Evolutionary conservation across 2,888 invertebrate genomes (phyloP), one percentile per base, ranked within the genome.

Genomic region (Lochmaea crataegi): DNA sequence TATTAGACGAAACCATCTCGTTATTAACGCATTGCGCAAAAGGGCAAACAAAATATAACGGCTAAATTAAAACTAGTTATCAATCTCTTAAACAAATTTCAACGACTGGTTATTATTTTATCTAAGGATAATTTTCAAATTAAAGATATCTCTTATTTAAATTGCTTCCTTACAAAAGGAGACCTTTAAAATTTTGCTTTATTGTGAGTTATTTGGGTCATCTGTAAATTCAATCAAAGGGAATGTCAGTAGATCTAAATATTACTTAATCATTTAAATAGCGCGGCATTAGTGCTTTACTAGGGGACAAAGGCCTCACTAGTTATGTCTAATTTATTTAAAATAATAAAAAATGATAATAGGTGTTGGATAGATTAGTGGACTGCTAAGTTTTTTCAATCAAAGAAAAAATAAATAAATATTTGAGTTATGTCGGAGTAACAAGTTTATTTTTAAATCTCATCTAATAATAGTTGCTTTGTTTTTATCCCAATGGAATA

Each of bases 141-240:
- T 57, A 57, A 57, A 57, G 3, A 22, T 11, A 57, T 11, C 22
- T 57, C 11, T 57, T 57, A 18, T 57, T 57, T 57, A 57, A 26
- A 18, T 57, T 57, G 22, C 56, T 18, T 57, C 18, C 56, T 26
- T 57, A 57, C 53, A 45, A 48, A 48, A n/a, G 48, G n/a, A 48
- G 48, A 48, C 48, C 48, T 48, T 48, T 48, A 5, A 48, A 48
- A 48, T 48, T 57, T 57, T 26, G 18, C 32, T 32, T n/a, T 14
- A 26, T 2, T 58, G n/a, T 26, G 53, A 18, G 14, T 58, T 58
- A 58, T 58, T 58, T 32, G 32, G 32, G 58, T 58, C 58, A 58
- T 58, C 58, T 58, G 26, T 58, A 58, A 58, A 32, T 26, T 57
- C 10, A 57, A 57, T 57, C 56, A 57, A 57, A 26, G 26, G n/a